Conservation (phyloP, 2,888 invertebrate species). For the Prenolepis imparis region DNA sequence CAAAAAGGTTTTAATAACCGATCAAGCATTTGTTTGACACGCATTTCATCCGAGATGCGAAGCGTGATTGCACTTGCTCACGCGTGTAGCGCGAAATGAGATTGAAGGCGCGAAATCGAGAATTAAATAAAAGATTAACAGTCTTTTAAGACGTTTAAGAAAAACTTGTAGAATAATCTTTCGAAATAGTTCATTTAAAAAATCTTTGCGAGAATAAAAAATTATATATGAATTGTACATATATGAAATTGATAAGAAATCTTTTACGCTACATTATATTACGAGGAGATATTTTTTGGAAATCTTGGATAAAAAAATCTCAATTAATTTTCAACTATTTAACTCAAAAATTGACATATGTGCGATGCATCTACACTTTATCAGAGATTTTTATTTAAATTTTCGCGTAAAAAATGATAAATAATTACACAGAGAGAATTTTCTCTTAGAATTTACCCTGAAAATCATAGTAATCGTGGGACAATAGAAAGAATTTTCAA, state of each 20-base stretch:
- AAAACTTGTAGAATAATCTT: not conserved
- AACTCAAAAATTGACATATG: not conserved
- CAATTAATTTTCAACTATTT: not conserved
- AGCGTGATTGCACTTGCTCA: not conserved
- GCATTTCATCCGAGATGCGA: not conserved
- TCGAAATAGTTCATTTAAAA: not conserved
- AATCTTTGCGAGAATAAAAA: not conserved
- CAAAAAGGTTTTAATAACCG: conserved; percentile 5
- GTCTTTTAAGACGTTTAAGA: not conserved
- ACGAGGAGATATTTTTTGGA: not conserved
- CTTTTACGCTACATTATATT: not conserved
- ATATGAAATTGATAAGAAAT: not conserved
- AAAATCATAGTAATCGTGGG: too few relatives aligned
- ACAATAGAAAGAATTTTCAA: too few relatives aligned
- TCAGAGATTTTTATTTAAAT: not conserved
- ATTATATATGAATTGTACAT: not conserved
- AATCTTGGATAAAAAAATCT: not conserved
- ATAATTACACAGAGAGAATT: too few relatives aligned
- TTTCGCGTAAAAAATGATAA: not conserved
- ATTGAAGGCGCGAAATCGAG: not conserved
- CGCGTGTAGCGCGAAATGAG: not conserved
- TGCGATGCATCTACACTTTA: too few relatives aligned
- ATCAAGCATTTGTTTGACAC: conserved; percentile 6
- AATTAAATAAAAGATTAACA: not conserved
- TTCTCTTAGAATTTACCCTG: too few relatives aligned